Percentiles rank a stretch among this genome's conserved stretches.
These are phyloP conservation scores for Cyaniris semiargus DNA, from an alignment of 2,888 invertebrate genomes.

Conservation along the genomic window DNA sequence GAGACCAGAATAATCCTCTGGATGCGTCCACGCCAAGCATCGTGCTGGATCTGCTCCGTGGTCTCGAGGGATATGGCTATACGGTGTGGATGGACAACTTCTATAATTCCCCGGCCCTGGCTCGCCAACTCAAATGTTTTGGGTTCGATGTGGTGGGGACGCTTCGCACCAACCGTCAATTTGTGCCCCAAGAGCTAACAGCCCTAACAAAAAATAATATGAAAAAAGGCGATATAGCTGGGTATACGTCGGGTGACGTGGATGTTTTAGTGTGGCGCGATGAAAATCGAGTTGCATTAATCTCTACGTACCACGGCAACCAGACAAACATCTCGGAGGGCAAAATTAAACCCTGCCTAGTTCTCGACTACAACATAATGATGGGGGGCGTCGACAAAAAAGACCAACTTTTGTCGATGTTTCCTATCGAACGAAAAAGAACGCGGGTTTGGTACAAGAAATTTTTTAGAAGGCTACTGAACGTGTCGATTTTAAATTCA, in stretches of 20 bases:
- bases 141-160: constrained; percentile 36
- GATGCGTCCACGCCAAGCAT: not conserved
- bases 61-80: constrained; percentile 38
- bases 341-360: too few species aligned
- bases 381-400: too few species aligned
- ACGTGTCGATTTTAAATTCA: constrained; percentile 23
- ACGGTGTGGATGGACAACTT: constrained; percentile 42
- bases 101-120: constrained; percentile 42
- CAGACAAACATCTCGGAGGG: constrained; percentile 21
- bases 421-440: constrained; percentile 22
- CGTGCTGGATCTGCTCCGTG: constrained; percentile 33
- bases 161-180: constrained; percentile 40
- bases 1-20: too few species aligned
- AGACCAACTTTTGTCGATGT: not conserved
- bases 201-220: not conserved
- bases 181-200: constrained; percentile 40
- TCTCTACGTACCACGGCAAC: constrained; percentile 20
- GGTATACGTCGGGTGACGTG: too few species aligned
- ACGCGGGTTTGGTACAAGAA: constrained; percentile 33
- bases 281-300: not conserved
- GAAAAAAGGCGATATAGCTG: too few species aligned
- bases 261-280: not conserved
- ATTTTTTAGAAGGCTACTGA: constrained; percentile 21
- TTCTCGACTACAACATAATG: too few species aligned
- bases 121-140: constrained; percentile 31